These are phyloP conservation scores for Rallus limicola DNA, from an alignment of 2,113 vertebrate species.

Conservation along the genomic window DNA sequence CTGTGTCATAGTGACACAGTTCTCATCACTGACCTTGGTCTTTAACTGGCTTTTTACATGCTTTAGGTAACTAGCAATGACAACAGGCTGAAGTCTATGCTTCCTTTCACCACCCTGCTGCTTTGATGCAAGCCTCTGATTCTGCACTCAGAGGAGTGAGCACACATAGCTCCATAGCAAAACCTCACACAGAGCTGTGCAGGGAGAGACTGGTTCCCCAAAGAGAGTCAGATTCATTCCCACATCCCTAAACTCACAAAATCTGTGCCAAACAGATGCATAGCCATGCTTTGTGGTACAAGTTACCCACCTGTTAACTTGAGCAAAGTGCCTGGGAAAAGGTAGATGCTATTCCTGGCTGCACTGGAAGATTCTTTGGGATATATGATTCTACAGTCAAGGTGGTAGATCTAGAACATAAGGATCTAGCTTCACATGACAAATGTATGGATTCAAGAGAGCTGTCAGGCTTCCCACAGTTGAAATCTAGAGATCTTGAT, in stretches of 20 bases:
- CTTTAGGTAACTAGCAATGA: neutral
- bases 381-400: neutral
- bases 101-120: neutral
- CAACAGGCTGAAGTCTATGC: neutral
- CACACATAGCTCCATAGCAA: neutral
- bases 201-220: neutral
- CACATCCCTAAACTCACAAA: neutral
- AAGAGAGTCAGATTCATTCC: neutral
- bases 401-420: neutral
- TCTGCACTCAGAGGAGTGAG: neutral
- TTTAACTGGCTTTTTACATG: neutral
- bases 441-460: neutral
- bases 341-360: neutral
- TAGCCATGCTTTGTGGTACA: rapidly evolving
- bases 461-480: neutral
- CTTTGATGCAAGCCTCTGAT: rapidly evolving
- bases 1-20: neutral
- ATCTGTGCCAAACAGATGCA: neutral
- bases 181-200: neutral
- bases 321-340: neutral
- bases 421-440: neutral
- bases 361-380: neutral
- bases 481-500: neutral
- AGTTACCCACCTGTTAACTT: neutral
- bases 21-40: neutral